Conservation (phyloP, 1,140 invertebrate genomes). For the Drosophila sulfurigaster region DNA sequence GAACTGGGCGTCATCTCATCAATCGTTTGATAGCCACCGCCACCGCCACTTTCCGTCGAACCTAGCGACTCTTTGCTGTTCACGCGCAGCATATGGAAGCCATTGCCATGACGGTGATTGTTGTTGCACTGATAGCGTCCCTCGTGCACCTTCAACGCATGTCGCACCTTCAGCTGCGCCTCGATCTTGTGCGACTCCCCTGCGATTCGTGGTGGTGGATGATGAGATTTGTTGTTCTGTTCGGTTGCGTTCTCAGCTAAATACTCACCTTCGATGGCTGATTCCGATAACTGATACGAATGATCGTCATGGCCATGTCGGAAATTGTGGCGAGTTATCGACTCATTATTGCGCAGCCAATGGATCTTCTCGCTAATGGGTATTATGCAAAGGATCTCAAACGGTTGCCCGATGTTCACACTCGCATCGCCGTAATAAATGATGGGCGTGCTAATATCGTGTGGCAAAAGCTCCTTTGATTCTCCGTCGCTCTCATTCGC, state of each 20-base stretch:
- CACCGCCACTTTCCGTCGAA: conserved; percentile 73
- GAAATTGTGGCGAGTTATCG: conserved; percentile 79
- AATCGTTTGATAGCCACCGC: conserved; percentile 73
- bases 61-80: conserved; percentile 28
- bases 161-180: conserved; percentile 74
- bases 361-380: conserved; percentile 77
- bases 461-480: conserved; percentile 56
- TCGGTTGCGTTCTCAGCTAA: background rate
- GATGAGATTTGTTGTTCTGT: conserved; percentile 13
- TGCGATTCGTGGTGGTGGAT: conserved; percentile 41
- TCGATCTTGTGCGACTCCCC: conserved; percentile 83
- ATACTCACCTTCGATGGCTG: conserved; percentile 80
- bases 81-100: conserved; percentile 68
- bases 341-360: conserved; percentile 79
- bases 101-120: conserved; percentile 50
- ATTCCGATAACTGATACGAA: conserved; percentile 69
- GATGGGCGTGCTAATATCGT: conserved; percentile 38
- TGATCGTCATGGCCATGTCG: conserved; percentile 81
- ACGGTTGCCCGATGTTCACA: conserved; percentile 79
- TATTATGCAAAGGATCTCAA: conserved; percentile 79
- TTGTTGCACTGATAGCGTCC: conserved; percentile 80
- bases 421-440: conserved; percentile 77
- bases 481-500: conserved; percentile 53
- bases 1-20: conserved; percentile 76
- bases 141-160: conserved; percentile 79